Base-by-base conservation (phyloP, 2,797 vertebrate genomes). In the Onychomys leucogaster region DNA sequence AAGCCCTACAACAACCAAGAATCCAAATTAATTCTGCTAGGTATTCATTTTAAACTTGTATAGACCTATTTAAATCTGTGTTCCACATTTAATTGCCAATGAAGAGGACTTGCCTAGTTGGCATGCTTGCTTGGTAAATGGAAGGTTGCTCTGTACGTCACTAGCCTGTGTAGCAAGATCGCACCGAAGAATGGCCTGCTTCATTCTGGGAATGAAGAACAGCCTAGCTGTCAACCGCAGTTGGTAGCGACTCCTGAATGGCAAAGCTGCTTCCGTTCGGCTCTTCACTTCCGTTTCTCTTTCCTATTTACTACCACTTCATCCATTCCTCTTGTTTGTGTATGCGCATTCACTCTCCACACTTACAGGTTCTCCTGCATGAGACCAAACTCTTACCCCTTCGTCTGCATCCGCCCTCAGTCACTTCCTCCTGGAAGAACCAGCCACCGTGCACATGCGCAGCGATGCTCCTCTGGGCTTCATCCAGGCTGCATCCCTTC, bases 251-350 rank as follows among this genome's bases (percentile, higher is more conserved):
- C 23, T 80, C 59, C 61, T 89, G 29, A 19, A 76, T 29, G 16
- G 55, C 6, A 63, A 85, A 52, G 90, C 85, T 76, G 63, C 71
- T 73, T 81, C 80, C 12, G 67, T 34, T 71, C 57, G 41, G 73
- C 12, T 85, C 49, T 29, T 76, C 65, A 29, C 55, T 90, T 77
- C 29, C 21, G 11, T 59, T 89, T 19, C 61, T 94, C 1, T n/a
- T 83, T 71, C 25, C 90, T 90, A 89, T 61, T 86, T 91, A 71
- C 71, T 55, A 80, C 73, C 43, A 87, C 76, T 91, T 91, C 65
- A 71, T 63, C 69, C 25, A 55, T n/a, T 32, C 81, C 34, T 76
- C 83, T 46, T 73, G 46, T 61, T 77, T 32, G 41, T 84, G 3
- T n/a, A 32, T 11, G 65, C 13, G 29, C 49, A 29, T 6, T 73